Evolutionary conservation across 2,888 invertebrate species (phyloP), one percentile per base, ranked within the genome.

Genomic region (Cancer borealis): DNA sequence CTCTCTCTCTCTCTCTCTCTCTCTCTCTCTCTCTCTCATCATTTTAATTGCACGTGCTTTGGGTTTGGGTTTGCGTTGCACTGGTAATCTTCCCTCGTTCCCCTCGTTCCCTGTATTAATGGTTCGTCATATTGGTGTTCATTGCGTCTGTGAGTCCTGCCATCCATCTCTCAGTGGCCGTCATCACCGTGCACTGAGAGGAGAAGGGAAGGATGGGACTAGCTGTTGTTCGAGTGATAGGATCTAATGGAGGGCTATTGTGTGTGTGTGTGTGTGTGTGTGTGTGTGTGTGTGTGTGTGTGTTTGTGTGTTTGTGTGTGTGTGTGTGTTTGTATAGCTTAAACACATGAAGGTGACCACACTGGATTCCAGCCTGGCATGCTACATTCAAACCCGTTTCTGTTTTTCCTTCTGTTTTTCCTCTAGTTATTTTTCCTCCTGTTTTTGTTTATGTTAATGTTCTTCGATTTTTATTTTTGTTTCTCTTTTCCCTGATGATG

Each of bases 1-100:
- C 73, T 73, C 73, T 73, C 73, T 73, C 73, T 73, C 73, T 73
- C 73, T 73, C 73, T 73, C 79, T 79, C 79, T 79, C 79, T 79
- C 79, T 79, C 79, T 79, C 79, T 79, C 79, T 79, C 30, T 79
- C 79, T 30, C 26, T 79, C 30, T 30, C 30, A 79, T 79, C 79
- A 79, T 5, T 30, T 30, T 79, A 79, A 79, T 79, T 79, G 79
- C 79, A 79, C 79, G 14, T 6, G 79, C 79, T 30, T 21, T 79
- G 30, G 30, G 10, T 1, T 79, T 3, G 26, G 79, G 79, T 12
- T 30, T 79, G 79, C 6, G 79, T 30, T 79, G 30, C 79, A 79
- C 30, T 30, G 26, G 30, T 30, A 30, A 21, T 79, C 10, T 26
- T 30, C 79, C 79, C 79, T 79, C 79, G 30, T 79, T 79, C 26